Evolutionary conservation across 2,113 vertebrate species (phyloP).

Genomic region (Psilopogon haemacephalus): DNA sequence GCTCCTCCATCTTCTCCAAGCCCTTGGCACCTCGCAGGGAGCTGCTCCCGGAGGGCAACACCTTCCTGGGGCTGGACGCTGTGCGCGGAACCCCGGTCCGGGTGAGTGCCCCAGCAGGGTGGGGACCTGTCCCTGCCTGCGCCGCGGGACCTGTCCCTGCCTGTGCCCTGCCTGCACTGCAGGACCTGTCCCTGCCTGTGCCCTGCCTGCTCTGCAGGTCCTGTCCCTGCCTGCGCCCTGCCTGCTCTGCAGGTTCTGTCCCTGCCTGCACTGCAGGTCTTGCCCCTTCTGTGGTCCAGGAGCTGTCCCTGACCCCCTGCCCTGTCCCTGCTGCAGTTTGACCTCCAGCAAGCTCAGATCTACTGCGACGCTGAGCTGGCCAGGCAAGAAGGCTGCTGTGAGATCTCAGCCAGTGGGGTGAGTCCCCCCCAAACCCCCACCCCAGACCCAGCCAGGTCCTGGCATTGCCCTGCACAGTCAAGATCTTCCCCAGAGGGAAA

Average conservation of each 20-base stretch:
- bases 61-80: conserved; percentile 83
- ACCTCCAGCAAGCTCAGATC: conserved; percentile 89
- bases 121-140: fast-evolving
- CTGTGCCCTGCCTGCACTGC: fast-evolving
- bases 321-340: conserved; percentile 75
- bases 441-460: fast-evolving
- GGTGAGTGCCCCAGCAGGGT: conserved; percentile 65
- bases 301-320: fast-evolving
- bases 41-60: conserved; percentile 76
- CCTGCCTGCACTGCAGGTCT: background rate
- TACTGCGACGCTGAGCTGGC: conserved; percentile 88
- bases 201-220: too few species aligned
- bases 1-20: conserved; percentile 84
- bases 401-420: conserved; percentile 86
- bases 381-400: conserved; percentile 90
- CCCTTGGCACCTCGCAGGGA: conserved; percentile 74
- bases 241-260: fast-evolving
- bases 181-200: too few species aligned
- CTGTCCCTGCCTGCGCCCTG: background rate
- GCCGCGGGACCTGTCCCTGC: fast-evolving
- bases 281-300: too few species aligned
- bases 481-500: background rate
- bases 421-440: background rate
- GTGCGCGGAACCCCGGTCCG: conserved; percentile 77
- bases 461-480: fast-evolving